Conservation (phyloP, 2,113 vertebrate genomes). For the Poeciliopsis retropinna region DNA sequence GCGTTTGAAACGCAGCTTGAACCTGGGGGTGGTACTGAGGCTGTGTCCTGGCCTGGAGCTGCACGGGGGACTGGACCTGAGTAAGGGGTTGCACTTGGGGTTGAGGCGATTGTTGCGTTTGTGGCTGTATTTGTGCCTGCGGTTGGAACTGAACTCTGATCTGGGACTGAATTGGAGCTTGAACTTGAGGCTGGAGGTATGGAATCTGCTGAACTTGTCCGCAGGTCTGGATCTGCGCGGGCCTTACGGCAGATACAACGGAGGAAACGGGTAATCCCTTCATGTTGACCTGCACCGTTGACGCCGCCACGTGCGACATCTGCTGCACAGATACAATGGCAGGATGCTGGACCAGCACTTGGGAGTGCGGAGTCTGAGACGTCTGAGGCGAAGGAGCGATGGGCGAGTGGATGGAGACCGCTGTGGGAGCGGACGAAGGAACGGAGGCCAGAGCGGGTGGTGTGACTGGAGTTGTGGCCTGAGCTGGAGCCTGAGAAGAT, state of each 20-base stretch:
- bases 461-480: constrained; percentile 61
- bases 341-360: constrained; percentile 57
- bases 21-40: constrained; percentile 65
- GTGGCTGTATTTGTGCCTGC: constrained; percentile 73
- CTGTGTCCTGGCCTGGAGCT: constrained; percentile 59
- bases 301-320: constrained; percentile 65
- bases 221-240: constrained; percentile 61
- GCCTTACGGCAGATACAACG: constrained; percentile 57
- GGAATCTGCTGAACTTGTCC: constrained; percentile 64
- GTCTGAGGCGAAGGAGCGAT: constrained; percentile 39
- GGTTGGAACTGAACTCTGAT: constrained; percentile 78
- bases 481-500: constrained; percentile 59
- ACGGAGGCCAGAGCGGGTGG: constrained; percentile 31
- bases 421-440: constrained; percentile 15
- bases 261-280: constrained; percentile 57
- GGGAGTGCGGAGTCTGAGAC: constrained; percentile 56
- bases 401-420: constrained; percentile 37
- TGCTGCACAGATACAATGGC: constrained; percentile 58
- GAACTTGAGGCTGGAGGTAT: constrained; percentile 55
- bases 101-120: constrained; percentile 51
- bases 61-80: constrained; percentile 61
- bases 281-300: constrained; percentile 76
- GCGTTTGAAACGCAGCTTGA: constrained; percentile 59
- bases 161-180: constrained; percentile 63
- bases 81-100: constrained; percentile 48